These are phyloP conservation scores for Falco naumanni DNA, from an alignment of 2,797 vertebrate species.

Conservation along the genomic window DNA sequence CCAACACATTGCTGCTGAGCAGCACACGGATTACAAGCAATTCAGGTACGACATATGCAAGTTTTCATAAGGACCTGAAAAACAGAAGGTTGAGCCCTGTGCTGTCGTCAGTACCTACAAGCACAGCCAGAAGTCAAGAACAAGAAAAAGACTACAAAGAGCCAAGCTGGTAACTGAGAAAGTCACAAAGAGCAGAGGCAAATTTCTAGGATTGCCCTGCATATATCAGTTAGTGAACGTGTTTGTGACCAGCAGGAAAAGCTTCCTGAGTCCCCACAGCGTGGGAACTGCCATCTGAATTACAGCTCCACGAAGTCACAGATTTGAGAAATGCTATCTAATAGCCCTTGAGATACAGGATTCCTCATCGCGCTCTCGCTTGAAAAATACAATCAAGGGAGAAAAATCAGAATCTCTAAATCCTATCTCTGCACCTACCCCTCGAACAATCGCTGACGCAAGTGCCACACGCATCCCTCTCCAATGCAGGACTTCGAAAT, in stretches of 20 bases:
- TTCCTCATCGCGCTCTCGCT: accelerated
- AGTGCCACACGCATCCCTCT: neutral
- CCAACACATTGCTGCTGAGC: neutral
- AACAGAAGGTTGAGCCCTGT: neutral
- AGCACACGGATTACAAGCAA: neutral
- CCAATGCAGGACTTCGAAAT: neutral
- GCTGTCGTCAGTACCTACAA: neutral
- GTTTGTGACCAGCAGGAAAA: neutral
- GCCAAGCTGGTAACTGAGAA: neutral
- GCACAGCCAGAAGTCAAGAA: neutral
- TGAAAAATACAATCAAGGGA: neutral
- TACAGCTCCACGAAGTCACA: neutral
- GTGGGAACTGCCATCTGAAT: neutral
- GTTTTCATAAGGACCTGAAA: neutral
- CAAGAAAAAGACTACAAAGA: neutral
- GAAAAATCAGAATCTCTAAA: neutral
- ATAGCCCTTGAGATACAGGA: neutral
- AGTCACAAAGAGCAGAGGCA: neutral
- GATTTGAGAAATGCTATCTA: neutral
- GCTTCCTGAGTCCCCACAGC: neutral
- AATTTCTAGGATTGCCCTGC: neutral
- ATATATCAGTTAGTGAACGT: accelerated
- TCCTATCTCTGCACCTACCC: neutral
- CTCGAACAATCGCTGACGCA: accelerated
- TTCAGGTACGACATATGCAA: accelerated